Conservation (phyloP, 2,888 invertebrate species). For the Caenorhabditis wallacei region DNA sequence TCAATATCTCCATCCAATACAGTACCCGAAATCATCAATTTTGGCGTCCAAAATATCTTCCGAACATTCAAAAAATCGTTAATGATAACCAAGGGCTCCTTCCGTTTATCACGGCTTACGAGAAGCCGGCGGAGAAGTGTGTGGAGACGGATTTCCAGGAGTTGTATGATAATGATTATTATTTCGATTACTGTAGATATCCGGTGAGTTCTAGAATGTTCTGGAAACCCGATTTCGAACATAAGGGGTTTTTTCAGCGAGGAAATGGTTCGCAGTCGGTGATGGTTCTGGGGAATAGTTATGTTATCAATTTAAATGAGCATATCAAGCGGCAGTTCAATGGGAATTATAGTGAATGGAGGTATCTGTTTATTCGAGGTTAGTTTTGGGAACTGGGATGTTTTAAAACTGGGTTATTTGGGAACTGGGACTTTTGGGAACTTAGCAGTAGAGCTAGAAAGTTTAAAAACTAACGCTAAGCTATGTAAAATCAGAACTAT, state of each 20-base stretch:
- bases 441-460: too few species aligned
- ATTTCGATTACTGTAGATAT: constrained; percentile 15
- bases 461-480: too few species aligned
- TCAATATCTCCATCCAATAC: constrained; percentile 30
- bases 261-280: constrained; percentile 32
- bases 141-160: constrained; percentile 25
- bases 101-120: constrained; percentile 6
- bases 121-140: constrained; percentile 2
- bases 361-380: constrained; percentile 16
- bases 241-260: neutral
- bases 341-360: constrained; percentile 29
- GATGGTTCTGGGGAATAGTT: constrained; percentile 44
- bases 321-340: constrained; percentile 19
- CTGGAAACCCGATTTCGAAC: neutral
- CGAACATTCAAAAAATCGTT: constrained; percentile 20
- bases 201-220: constrained; percentile 3
- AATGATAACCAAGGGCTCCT: constrained; percentile 8
- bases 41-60: constrained; percentile 27
- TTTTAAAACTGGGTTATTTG: neutral
- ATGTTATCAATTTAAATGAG: constrained; percentile 5
- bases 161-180: neutral
- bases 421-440: too few species aligned
- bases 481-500: too few species aligned
- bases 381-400: neutral
- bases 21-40: constrained; percentile 30